Conservation (phyloP, 2,888 invertebrate genomes). For the Lysandra bellargus region DNA sequence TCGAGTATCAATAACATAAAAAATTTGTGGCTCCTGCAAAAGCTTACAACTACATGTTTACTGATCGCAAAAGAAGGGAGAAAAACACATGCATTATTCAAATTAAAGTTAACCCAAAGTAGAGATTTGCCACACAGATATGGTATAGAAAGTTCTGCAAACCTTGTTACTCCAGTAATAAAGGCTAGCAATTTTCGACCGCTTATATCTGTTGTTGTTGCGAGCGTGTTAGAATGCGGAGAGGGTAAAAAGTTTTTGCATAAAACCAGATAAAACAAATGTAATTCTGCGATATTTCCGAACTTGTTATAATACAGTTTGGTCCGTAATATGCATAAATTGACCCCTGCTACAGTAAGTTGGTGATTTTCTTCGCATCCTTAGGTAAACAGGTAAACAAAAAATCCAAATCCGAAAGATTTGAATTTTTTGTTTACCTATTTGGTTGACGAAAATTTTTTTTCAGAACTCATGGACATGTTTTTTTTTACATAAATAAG, state of each 20-base stretch:
- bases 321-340: constrained; percentile 10
- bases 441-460: not conserved
- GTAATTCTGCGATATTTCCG: constrained; percentile 45
- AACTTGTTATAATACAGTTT: constrained; percentile 37
- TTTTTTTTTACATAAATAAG: not conserved
- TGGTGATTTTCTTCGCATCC: not conserved
- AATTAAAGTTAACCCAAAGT: constrained; percentile 51
- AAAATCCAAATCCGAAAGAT: no score
- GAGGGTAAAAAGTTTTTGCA: constrained; percentile 44
- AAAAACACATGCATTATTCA: constrained; percentile 22
- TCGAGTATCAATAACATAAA: not conserved
- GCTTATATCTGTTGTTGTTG: constrained; percentile 51
- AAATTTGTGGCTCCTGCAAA: not conserved
- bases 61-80: not conserved
- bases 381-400: no score
- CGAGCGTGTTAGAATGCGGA: constrained; percentile 46
- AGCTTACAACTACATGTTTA: not conserved
- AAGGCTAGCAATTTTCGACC: constrained; percentile 50
- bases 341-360: not conserved
- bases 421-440: not conserved
- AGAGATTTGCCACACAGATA: constrained; percentile 44
- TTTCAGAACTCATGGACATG: not conserved
- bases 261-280: constrained; percentile 50
- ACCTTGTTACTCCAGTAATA: constrained; percentile 48
- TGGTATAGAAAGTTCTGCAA: constrained; percentile 46